A percentile compares a stretch with the other conserved stretches of the same genome.
phyloP scores from a whole-genome alignment of 2,797 vertebrate species.

The Lophotriccus pileatus region DNA sequence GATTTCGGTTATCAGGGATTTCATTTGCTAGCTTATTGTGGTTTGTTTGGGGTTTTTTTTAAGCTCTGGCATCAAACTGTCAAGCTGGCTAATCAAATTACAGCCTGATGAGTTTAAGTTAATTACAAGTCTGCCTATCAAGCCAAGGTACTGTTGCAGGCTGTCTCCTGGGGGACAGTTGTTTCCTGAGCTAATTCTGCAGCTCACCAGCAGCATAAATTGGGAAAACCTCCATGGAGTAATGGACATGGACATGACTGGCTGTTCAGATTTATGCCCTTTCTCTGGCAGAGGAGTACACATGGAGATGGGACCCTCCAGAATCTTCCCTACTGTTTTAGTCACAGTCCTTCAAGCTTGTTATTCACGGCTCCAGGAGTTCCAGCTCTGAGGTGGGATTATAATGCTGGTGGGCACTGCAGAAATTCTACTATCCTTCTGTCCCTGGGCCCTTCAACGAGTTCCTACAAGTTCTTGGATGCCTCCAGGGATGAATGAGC shows the following conservation, averaged over 20 bases:
- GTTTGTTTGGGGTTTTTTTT: background rate
- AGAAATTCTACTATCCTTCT: background rate
- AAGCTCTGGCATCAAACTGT: background rate
- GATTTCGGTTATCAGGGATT: background rate
- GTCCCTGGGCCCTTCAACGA: background rate
- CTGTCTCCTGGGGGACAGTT: background rate
- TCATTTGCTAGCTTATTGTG: background rate
- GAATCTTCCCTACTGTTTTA: background rate
- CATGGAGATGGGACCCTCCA: background rate
- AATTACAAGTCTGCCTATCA: background rate
- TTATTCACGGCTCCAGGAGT: background rate
- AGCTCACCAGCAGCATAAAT: background rate
- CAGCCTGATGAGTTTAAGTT: background rate
- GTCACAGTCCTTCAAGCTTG: background rate
- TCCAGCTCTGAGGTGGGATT: background rate
- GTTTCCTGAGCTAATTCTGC: background rate
- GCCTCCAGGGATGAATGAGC: background rate
- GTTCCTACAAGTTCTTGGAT: background rate
- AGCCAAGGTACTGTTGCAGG: background rate
- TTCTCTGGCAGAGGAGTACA: background rate
- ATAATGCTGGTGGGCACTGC: background rate
- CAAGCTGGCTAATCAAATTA: background rate
- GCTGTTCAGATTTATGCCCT: background rate
- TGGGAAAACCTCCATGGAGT: background rate
- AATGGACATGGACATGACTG: background rate